Percentiles rank a stretch among this genome's conserved stretches.
phyloP scores from a whole-genome alignment of 2,888 invertebrate species.

The Drosophila limbata region DNA sequence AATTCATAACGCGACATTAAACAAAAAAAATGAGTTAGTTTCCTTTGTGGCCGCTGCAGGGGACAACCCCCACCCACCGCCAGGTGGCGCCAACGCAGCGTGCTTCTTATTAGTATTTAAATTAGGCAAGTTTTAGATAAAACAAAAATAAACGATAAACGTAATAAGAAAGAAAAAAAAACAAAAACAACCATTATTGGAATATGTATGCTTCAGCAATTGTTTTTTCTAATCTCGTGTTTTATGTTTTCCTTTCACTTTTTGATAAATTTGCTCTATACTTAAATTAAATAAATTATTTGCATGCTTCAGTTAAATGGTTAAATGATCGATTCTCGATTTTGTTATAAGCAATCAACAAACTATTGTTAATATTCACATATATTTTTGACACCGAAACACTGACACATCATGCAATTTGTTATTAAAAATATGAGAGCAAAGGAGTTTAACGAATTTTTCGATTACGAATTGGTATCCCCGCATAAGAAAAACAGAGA shows the following conservation, averaged over 20 bases:
- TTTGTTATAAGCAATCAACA: slow-evolving; percentile 45
- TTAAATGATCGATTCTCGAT: slow-evolving; percentile 60
- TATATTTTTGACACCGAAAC: slow-evolving; percentile 42
- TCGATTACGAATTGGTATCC: slow-evolving; percentile 37
- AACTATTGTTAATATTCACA: slow-evolving; percentile 60
- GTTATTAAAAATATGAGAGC: slow-evolving; percentile 30
- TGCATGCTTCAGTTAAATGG: slow-evolving; percentile 51
- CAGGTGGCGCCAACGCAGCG: slow-evolving; percentile 41
- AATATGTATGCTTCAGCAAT: slow-evolving; percentile 51
- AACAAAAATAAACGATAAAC: slow-evolving; percentile 8
- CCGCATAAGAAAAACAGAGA: slow-evolving; percentile 5
- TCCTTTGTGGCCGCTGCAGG: slow-evolving; percentile 52
- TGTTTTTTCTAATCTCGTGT: slow-evolving; percentile 37
- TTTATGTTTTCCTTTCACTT: slow-evolving; percentile 15
- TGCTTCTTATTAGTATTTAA: slow-evolving; percentile 60
- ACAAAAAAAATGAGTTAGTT: slow-evolving; percentile 53
- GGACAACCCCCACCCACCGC: slow-evolving; percentile 13
- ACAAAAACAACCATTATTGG: slow-evolving; percentile 11
- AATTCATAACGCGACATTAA: slow-evolving; percentile 16
- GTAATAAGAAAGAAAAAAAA: slow-evolving; percentile 21
- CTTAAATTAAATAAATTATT: slow-evolving; percentile 54
- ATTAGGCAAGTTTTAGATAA: slow-evolving; percentile 65
- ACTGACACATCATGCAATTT: slow-evolving; percentile 43
- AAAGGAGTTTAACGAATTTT: slow-evolving; percentile 38
- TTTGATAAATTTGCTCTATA: slow-evolving; percentile 39